Percentiles rank a stretch among this genome's conserved stretches.
Evolutionary conservation across 2,113 vertebrate genomes (phyloP).

Genomic region (Gavia stellata): DNA sequence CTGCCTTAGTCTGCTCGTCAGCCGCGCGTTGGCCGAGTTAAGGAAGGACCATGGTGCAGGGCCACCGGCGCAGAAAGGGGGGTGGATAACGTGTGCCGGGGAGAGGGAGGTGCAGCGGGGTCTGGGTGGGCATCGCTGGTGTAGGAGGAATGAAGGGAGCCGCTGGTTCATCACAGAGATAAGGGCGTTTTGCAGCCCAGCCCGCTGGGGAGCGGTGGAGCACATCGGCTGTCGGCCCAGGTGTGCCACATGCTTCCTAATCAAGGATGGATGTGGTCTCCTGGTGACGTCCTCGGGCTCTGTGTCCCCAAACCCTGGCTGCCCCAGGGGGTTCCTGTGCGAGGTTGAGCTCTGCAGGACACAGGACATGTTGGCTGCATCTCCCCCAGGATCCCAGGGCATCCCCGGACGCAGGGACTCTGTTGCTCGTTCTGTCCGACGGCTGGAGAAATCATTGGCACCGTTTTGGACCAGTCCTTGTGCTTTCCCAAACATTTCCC

Average conservation of each 20-base stretch:
- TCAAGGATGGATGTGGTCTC: not conserved
- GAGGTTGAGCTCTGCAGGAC: not conserved
- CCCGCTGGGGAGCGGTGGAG: accelerated
- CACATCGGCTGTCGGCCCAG: accelerated
- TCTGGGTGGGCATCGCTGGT: not conserved
- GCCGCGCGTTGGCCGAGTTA: accelerated
- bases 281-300: not conserved
- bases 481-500: not conserved
- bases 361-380: not conserved
- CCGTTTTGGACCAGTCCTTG: not conserved
- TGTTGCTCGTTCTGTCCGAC: accelerated
- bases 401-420: accelerated
- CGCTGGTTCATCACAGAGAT: not conserved
- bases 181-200: not conserved
- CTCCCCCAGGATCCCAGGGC: not conserved
- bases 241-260: not conserved
- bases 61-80: accelerated
- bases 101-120: not conserved
- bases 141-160: not conserved
- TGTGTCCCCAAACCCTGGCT: not conserved
- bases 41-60: not conserved
- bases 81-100: not conserved
- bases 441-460: not conserved
- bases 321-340: not conserved
- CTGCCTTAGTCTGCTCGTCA: not conserved